Evolutionary conservation across 2,888 invertebrate species (phyloP).

Genomic region (Acanthosepion esculentum): DNA sequence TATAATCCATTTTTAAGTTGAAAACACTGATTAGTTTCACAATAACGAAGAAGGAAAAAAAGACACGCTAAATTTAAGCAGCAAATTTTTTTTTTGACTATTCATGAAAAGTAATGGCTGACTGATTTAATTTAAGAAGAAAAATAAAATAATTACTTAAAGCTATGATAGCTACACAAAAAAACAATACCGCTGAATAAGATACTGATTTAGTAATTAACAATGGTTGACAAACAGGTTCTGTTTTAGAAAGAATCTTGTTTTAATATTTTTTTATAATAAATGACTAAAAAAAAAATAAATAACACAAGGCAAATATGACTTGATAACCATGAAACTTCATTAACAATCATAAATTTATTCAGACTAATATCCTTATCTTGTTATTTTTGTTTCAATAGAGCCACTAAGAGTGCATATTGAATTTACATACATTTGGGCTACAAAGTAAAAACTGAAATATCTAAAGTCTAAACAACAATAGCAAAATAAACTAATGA

Average conservation of each 20-base stretch:
- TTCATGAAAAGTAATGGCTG: constrained; percentile 33
- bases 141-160: not conserved
- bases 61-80: not conserved
- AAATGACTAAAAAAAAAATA: not conserved
- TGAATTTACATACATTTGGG: not conserved
- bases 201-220: not conserved
- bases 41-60: not conserved
- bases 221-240: not conserved
- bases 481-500: not conserved
- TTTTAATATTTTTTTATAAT: not conserved
- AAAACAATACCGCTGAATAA: not conserved
- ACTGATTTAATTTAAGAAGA: not conserved
- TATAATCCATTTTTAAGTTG: not conserved
- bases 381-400: not conserved
- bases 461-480: not conserved
- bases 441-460: not conserved
- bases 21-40: constrained; percentile 33
- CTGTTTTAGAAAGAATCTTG: not conserved
- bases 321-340: not conserved
- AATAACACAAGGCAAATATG: not conserved
- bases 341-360: not conserved
- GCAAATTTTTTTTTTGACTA: not conserved
- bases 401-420: not conserved
- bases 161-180: not conserved
- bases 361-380: not conserved